Evolutionary conservation across 1,140 invertebrate genomes (phyloP).

Genomic region (Yoshiicerus persimilis): DNA sequence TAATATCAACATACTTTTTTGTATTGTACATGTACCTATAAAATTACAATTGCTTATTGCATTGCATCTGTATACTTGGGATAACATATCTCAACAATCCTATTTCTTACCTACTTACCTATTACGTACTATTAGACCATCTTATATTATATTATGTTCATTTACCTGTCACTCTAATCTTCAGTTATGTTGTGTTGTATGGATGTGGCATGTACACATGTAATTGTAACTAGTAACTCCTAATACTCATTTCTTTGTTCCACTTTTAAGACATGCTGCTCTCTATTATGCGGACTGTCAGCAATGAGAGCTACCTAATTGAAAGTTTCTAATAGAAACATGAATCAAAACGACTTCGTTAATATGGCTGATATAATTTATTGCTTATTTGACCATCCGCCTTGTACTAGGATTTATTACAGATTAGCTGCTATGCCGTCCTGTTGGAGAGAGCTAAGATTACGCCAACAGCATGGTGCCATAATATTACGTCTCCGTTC

Average conservation of each 20-base stretch:
- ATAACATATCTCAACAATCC: not conserved
- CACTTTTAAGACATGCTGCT: not conserved
- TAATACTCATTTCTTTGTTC: slow-evolving; percentile 1
- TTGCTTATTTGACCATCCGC: slow-evolving; percentile 18
- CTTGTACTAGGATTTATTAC: slow-evolving; percentile 5
- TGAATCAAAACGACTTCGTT: slow-evolving; percentile 22
- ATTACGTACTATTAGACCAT: not conserved
- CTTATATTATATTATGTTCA: not conserved
- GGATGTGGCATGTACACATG: not conserved
- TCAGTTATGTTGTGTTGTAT: too few species aligned
- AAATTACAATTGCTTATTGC: not conserved
- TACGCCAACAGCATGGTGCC: not conserved
- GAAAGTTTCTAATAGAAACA: slow-evolving; percentile 18
- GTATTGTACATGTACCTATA: not conserved
- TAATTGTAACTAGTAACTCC: not conserved
- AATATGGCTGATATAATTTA: slow-evolving; percentile 14
- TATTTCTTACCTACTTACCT: not conserved
- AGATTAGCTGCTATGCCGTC: not conserved
- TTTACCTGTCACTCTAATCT: not conserved
- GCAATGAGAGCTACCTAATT: not conserved
- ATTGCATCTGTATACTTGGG: not conserved
- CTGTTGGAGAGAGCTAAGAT: not conserved
- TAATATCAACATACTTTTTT: not conserved
- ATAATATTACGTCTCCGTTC: not conserved
- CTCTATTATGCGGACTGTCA: not conserved